Evolutionary conservation across 2,113 vertebrate genomes (phyloP).

Genomic region (Neotragus moschatus): DNA sequence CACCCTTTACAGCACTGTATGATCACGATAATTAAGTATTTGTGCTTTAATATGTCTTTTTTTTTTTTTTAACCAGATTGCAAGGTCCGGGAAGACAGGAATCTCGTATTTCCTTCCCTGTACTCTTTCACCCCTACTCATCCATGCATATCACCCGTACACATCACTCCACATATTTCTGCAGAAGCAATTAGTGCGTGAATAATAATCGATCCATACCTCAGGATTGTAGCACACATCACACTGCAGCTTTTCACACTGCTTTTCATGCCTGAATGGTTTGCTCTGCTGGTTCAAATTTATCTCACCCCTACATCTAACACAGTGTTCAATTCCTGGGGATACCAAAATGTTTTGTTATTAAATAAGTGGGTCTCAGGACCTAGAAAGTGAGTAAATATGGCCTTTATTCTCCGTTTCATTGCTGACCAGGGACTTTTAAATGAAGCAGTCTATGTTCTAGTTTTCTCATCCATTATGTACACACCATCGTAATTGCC

Average conservation of each 20-base stretch:
- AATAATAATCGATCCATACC: not conserved
- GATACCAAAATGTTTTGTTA: not conserved
- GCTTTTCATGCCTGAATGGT: not conserved
- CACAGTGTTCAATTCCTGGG: not conserved
- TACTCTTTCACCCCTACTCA: not conserved
- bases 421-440: not conserved
- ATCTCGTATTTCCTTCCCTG: rapidly evolving
- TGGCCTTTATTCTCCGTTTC: not conserved
- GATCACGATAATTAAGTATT: too few relatives aligned
- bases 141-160: rapidly evolving
- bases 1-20: rapidly evolving
- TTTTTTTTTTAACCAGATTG: not conserved
- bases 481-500: not conserved
- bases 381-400: not conserved
- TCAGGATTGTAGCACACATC: not conserved
- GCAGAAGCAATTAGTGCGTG: not conserved
- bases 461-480: not conserved
- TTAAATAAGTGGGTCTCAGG: not conserved
- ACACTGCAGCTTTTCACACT: not conserved
- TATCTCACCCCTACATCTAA: not conserved
- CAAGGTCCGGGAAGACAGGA: too few relatives aligned
- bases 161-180: not conserved
- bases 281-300: not conserved
- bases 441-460: not conserved
- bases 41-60: not conserved